Evolutionary conservation across 2,888 invertebrate genomes (phyloP), one percentile per base, ranked within the genome.

Genomic region (Apotomis turbidana): DNA sequence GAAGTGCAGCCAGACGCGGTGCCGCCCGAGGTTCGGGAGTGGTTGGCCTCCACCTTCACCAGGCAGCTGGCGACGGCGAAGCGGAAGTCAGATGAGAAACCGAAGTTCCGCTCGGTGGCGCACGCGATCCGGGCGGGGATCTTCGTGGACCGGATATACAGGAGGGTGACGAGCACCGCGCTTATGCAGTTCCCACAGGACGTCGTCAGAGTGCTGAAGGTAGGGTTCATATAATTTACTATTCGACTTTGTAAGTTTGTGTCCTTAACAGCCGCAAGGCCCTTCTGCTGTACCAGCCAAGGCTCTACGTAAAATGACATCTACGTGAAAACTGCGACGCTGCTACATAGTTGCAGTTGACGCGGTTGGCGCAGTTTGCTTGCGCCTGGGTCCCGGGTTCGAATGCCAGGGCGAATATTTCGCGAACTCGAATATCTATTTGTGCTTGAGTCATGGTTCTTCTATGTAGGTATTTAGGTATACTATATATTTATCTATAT

Each of bases 1-100:
- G 98, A 98, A 90, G 98, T 99, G 70, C 98, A 98, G 84, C 98
- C 98, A 69, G 98, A 99, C 87, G 98, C 98, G 10, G 98, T 99
- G 66, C 99, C 99, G 55, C 98, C 97, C 74, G 99, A 99, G 89
- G 99, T 99, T 58, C 95, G 99, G 79, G 98, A 99, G 90, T 99
- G 99, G 99, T 93, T 99, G 87, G 98, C 98, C 73, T 97, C 98
- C 74, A 99, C 99, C 60, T 99, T 99, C 93, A 99, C 99, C 52
- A 95, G 98, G 77, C 98, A 98, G 89, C 94, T 97, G 91, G 97
- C 96, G 74, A 96, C 97, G 73, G 95, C 97, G 71, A 95, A 96
- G 78, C 95, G 96, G 83, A 95, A 95, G 90, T 95, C 95, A 49
- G 97, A 97, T 82, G 97, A 97, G 88, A 97, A 97, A 85, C 97